Evolutionary conservation across 1,140 invertebrate species (phyloP).

Genomic region (Helicoverpa zea): DNA sequence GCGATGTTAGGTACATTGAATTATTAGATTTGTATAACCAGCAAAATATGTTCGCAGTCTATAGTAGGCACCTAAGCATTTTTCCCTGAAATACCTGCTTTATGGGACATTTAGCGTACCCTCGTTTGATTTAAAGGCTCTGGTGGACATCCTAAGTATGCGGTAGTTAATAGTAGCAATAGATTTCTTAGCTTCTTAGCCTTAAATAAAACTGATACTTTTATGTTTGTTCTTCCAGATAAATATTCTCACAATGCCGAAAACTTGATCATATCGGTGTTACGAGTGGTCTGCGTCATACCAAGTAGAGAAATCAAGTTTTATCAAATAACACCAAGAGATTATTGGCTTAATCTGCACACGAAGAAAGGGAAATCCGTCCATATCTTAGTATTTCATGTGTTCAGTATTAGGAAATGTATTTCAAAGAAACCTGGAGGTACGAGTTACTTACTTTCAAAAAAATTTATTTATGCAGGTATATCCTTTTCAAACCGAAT

Average conservation of each 20-base stretch:
- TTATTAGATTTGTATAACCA: too few species aligned
- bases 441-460: not conserved
- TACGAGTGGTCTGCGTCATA: conserved; percentile 46
- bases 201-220: not conserved
- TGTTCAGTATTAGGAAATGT: conserved; percentile 48
- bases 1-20: too few species aligned
- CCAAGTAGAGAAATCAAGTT: conserved; percentile 34
- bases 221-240: conserved; percentile 39
- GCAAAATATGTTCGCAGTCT: too few species aligned
- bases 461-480: not conserved
- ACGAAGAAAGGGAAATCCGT: conserved; percentile 36
- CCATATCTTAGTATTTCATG: conserved; percentile 43
- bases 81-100: too few species aligned
- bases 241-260: conserved; percentile 51
- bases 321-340: conserved; percentile 27
- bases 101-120: too few species aligned
- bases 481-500: too few species aligned
- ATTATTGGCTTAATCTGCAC: conserved; percentile 51
- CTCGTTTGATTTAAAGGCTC: too few species aligned
- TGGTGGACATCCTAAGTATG: too few species aligned
- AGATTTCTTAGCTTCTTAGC: not conserved
- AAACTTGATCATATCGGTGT: conserved; percentile 41
- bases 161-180: too few species aligned
- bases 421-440: conserved; percentile 43
- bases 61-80: too few species aligned